Evolutionary conservation across 2,888 invertebrate species (phyloP), one percentile per base, ranked within the genome.

Genomic region (Polydrusus tereticollis): DNA sequence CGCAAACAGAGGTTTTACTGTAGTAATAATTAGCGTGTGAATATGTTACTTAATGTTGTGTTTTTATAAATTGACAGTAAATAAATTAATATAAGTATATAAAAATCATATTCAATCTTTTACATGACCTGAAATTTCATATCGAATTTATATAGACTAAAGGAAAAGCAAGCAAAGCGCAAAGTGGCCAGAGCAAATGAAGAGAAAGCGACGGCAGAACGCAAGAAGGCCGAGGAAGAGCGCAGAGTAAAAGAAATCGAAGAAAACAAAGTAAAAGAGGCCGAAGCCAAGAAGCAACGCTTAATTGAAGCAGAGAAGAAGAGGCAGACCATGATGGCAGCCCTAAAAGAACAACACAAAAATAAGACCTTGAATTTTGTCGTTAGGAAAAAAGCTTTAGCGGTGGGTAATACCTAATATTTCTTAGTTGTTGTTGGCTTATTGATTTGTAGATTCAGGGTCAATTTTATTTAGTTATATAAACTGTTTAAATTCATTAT

Each of bases 81-180:
- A n/a, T n/a, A n/a, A n/a, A n/a, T n/a, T n/a, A n/a, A n/a, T n/a
- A n/a, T n/a, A n/a, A n/a, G n/a, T n/a, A n/a, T n/a, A n/a, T n/a
- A n/a, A n/a, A n/a, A n/a, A n/a, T n/a, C n/a, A n/a, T n/a, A n/a
- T n/a, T n/a, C n/a, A n/a, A n/a, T n/a, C n/a, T n/a, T n/a, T n/a
- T n/a, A n/a, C n/a, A n/a, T n/a, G n/a, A n/a, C n/a, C n/a, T n/a
- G n/a, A n/a, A n/a, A n/a, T n/a, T n/a, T n/a, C n/a, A n/a, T n/a
- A n/a, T n/a, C n/a, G n/a, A n/a, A n/a, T n/a, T n/a, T n/a, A n/a
- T n/a, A n/a, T 38, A 93, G 93, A 85, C 91, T 98, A 86, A 98
- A 98, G 89, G 97, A 97, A 86, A 96, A 97, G 88, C 98, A 98
- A 89, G 94, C 96, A 84, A 96, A 95, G 89, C 93, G 96, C 88